Evolutionary conservation across 2,888 invertebrate genomes (phyloP).

Genomic region (Azorinus chamasolen): DNA sequence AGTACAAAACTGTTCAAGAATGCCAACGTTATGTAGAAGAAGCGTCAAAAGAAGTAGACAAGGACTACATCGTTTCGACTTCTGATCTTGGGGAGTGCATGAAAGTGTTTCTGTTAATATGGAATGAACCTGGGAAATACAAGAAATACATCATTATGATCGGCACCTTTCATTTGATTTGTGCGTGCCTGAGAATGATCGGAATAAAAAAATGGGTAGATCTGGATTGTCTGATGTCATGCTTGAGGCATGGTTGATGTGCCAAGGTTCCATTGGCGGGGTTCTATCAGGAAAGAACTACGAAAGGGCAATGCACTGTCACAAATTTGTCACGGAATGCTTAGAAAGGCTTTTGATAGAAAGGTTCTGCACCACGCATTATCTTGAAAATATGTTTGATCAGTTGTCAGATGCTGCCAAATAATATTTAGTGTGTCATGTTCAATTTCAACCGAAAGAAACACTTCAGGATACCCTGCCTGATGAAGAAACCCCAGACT

Average conservation of each 20-base stretch:
- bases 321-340: not conserved
- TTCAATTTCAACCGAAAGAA: not conserved
- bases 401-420: too few species aligned
- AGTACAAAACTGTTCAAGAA: slow-evolving; percentile 59
- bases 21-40: slow-evolving; percentile 6
- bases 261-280: not conserved
- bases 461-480: not conserved
- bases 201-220: slow-evolving; percentile 9
- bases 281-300: slow-evolving; percentile 1
- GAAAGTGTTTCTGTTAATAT: slow-evolving; percentile 62
- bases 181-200: not conserved
- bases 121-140: slow-evolving; percentile 25
- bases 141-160: slow-evolving; percentile 27
- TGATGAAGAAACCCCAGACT: too few species aligned
- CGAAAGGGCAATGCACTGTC: not conserved
- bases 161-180: slow-evolving; percentile 29
- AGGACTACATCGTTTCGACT: too few species aligned
- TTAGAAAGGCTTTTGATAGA: not conserved
- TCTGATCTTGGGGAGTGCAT: slow-evolving; percentile 53
- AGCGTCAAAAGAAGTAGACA: too few species aligned
- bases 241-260: not conserved
- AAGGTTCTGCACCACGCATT: not conserved
- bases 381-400: too few species aligned
- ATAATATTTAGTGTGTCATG: too few species aligned
- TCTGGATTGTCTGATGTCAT: not conserved